Evolutionary conservation across 2,888 invertebrate genomes (phyloP), one percentile per base, ranked within the genome.

Genomic region (Apamea epomidion): DNA sequence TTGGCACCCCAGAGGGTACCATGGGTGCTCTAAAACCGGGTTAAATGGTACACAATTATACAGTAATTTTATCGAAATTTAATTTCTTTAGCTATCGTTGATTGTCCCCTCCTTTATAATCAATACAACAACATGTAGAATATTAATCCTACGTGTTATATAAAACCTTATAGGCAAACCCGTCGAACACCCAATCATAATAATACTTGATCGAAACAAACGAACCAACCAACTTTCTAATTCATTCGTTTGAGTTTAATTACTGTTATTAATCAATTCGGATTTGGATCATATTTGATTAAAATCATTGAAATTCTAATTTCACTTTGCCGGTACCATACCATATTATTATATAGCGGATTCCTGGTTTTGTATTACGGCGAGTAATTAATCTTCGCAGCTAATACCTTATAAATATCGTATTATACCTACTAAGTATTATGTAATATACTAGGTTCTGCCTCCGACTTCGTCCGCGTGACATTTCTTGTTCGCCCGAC

Each of bases 221-320:
- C 77, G 32, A 60, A 64, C 69, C 42, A 10, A 16, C 70, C 45
- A 87, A 87, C 85, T 86, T 86, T 78, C 51, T 67, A 80, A 84
- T 80, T 84, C 64, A 84, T 60, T 78, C 78, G 83, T 78, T 87
- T 78, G 69, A 87, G 74, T 86, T 83, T 70, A 87, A 80, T 84
- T 80, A 87, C 80, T 71, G 60, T 72, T 83, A 87, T 84, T 87
- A 78, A 86, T 87, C 80, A 86, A 86, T 84, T 78, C 75, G 60
- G 64, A 75, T 83, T 80, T 74, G 58, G 64, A 78, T 71, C 87
- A 84, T 87, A 84, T 84, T 84, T 87, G 78, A 74, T 80, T 65
- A 65, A 76, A 80, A 71, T 80, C 60, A 78, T 74, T 76, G 60
- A 68, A 74, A 78, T 76, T 74, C 60, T 67, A 78, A 80, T 87